These are phyloP conservation scores for Eurystomus glaucurus DNA, from an alignment of 2,797 vertebrate species.

Conservation along the genomic window DNA sequence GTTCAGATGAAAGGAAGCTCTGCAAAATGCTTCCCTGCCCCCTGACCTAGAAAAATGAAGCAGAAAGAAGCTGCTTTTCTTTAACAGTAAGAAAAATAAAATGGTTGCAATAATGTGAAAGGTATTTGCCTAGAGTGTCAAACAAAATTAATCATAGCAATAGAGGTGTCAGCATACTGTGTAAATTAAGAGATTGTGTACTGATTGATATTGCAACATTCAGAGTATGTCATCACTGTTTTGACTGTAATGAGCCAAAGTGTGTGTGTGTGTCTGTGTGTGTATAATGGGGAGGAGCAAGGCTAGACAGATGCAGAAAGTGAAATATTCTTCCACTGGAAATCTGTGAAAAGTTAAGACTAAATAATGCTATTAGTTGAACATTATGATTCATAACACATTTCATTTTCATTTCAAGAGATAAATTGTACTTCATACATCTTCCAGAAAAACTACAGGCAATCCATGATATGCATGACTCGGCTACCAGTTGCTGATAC, in stretches of 20 bases:
- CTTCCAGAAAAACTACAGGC: neutral
- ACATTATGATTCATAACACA: neutral
- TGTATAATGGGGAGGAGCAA: neutral
- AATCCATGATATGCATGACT: neutral
- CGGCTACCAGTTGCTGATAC: neutral
- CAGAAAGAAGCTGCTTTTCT: neutral
- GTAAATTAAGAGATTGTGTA: neutral
- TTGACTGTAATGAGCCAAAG: neutral
- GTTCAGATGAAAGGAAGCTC: slow-evolving; percentile 4
- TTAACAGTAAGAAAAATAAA: neutral
- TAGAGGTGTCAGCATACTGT: neutral
- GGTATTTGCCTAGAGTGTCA: neutral
- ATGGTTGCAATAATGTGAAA: neutral
- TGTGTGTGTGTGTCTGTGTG: neutral
- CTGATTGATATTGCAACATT: neutral
- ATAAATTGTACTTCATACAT: rapidly evolving
- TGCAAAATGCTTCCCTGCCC: neutral
- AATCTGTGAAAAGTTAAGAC: neutral
- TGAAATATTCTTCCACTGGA: neutral
- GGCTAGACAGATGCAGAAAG: neutral
- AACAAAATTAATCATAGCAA: slow-evolving; percentile 21
- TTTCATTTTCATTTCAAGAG: neutral
- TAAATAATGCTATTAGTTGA: neutral
- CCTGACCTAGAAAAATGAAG: slow-evolving; percentile 15
- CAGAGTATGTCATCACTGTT: neutral